Conservation (phyloP, 2,888 invertebrate genomes). For the Phrixothrix hirtus region DNA sequence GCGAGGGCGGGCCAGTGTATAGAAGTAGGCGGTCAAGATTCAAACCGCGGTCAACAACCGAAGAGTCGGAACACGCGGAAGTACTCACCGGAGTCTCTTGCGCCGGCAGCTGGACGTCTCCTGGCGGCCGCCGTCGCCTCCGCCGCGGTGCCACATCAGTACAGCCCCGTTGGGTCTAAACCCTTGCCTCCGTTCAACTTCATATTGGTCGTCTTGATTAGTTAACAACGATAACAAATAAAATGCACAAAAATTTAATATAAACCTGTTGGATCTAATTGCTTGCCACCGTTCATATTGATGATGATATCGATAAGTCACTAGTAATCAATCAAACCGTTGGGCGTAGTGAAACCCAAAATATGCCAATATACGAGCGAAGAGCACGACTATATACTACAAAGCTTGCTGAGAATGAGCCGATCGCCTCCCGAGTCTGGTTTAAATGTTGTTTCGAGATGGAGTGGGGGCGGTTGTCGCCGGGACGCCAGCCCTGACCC, state of each 20-base stretch:
- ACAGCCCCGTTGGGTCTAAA: slow-evolving; percentile 54
- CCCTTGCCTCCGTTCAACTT: slow-evolving; percentile 37
- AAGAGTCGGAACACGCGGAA: slow-evolving; percentile 34
- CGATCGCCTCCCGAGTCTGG: slow-evolving; percentile 41
- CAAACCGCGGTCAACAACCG: slow-evolving; percentile 50
- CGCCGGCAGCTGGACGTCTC: slow-evolving; percentile 56
- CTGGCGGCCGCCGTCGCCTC: slow-evolving; percentile 55
- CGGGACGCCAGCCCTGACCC: slow-evolving; percentile 56
- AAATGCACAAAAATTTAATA: slow-evolving; percentile 41
- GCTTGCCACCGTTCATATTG: slow-evolving; percentile 53
- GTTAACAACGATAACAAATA: slow-evolving; percentile 1
- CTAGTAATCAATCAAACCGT: slow-evolving; percentile 47
- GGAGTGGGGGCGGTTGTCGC: slow-evolving; percentile 48
- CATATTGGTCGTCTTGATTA: slow-evolving; percentile 23
- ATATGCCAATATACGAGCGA: slow-evolving; percentile 40
- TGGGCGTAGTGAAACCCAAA: slow-evolving; percentile 53
- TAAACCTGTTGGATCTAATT: slow-evolving; percentile 54
- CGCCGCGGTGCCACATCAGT: slow-evolving; percentile 55
- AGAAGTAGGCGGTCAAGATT: slow-evolving; percentile 46
- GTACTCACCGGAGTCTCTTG: slow-evolving; percentile 55
- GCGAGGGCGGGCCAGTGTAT: slow-evolving; percentile 41
- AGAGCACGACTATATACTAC: slow-evolving; percentile 27
- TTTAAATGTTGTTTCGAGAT: slow-evolving; percentile 46
- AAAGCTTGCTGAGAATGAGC: slow-evolving; percentile 44
- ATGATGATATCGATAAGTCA: slow-evolving; percentile 12